phyloP scores from a whole-genome alignment of 2,113 vertebrate genomes.

The Chionis minor region DNA sequence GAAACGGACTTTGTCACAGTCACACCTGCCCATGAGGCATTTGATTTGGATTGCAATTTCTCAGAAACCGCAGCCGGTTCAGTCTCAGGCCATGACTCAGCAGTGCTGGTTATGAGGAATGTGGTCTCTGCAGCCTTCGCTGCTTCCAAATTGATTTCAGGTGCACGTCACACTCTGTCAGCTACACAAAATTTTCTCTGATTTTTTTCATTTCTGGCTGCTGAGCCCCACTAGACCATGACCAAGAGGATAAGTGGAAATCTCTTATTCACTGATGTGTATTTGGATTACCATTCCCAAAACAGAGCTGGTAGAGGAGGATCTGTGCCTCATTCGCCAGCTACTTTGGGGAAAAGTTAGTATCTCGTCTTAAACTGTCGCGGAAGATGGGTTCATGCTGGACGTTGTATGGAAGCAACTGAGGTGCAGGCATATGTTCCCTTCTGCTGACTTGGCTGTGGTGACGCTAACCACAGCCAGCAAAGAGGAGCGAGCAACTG shows the following conservation, averaged over 20 bases:
- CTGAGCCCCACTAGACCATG: neutral
- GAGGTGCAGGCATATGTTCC: conserved; percentile 53
- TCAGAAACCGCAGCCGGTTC: neutral
- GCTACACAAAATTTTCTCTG: neutral
- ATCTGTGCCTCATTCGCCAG: neutral
- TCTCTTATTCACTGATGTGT: neutral
- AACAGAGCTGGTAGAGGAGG: neutral
- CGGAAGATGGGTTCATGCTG: conserved; percentile 14
- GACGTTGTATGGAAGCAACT: conserved; percentile 15
- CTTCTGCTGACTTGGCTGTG: conserved; percentile 59
- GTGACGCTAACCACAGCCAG: conserved; percentile 16
- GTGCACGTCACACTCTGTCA: neutral
- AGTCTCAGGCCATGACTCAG: conserved; percentile 21
- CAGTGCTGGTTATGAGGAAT: neutral
- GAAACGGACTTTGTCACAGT: neutral
- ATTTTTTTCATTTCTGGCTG: neutral
- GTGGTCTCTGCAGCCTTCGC: neutral
- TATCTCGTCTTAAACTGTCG: neutral
- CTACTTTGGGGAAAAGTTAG: neutral
- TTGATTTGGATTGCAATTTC: neutral
- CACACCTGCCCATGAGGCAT: neutral
- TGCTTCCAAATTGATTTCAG: conserved; percentile 49
- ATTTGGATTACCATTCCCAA: neutral
- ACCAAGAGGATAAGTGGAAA: conserved; percentile 7
- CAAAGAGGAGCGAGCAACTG: conserved; percentile 47